phyloP scores from a whole-genome alignment of 1,140 invertebrate genomes.

The Pseudomyrmex pallidus region DNA sequence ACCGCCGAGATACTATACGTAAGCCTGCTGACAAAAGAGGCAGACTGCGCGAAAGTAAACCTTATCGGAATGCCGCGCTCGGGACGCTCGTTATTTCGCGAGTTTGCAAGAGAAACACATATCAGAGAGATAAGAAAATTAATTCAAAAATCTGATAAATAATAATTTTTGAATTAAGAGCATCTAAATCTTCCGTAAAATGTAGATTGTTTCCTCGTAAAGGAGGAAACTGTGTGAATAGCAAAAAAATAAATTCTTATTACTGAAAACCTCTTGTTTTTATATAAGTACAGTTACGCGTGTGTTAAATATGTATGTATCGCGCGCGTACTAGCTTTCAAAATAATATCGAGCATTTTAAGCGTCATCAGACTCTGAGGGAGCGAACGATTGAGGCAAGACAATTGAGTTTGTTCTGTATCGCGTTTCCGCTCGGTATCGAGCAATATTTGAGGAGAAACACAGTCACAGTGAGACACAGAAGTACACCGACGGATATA shows the following conservation, averaged over 20 bases:
- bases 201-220: background rate
- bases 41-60: conserved; percentile 27
- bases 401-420: conserved; percentile 40
- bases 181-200: background rate
- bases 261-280: background rate
- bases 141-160: background rate
- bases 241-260: background rate
- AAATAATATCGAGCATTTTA: conserved; percentile 14
- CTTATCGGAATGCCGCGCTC: conserved; percentile 45
- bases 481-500: conserved; percentile 17
- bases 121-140: background rate
- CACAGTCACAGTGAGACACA: background rate
- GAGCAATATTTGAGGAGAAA: conserved; percentile 28
- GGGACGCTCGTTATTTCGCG: conserved; percentile 34
- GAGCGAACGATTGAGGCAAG: conserved; percentile 33
- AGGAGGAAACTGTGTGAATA: background rate
- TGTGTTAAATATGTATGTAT: no score
- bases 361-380: background rate
- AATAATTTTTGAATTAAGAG: background rate
- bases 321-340: background rate
- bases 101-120: conserved; percentile 42
- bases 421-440: conserved; percentile 17
- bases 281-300: background rate
- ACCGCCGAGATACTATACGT: conserved; percentile 16
- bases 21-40: conserved; percentile 61